Base-by-base conservation (phyloP, 2,888 invertebrate species). In the Ditylenchus weischeri region DNA sequence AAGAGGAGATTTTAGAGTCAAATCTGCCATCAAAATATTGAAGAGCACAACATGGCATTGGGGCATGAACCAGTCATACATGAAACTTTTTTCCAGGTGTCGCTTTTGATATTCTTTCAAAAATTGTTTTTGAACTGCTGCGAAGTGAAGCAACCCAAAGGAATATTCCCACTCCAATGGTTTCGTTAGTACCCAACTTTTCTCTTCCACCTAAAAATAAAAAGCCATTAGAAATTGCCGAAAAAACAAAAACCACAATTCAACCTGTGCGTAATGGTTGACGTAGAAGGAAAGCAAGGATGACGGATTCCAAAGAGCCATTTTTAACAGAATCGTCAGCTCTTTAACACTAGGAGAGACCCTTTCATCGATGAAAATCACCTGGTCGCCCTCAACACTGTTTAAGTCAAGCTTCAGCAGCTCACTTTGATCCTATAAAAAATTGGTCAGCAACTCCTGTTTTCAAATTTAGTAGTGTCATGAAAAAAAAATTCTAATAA, bases 351-450 rank as follows among this genome's bases (percentile, higher is more conserved):
- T 54, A 8, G 23, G 23, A 29, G 29, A 54, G 18, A 23, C 29
- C 18, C 57, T 54, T 29, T 54, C 57, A 10, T 54, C 57, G 10
- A 54, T 29, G 10, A 54, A 54, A 23, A 54, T 18, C 8, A 54
- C 10, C 2, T 29, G 29, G 29, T 54, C 29, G 7, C 10, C 10
- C 7, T 23, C 23, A 54, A 54, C 18, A 5, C 2, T 2, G 23
- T 10, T 23, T 29, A 54, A 23, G 7, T 54, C 57, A 54, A 54
- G 23, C 10, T 29, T 54, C 18, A 54, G 29, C 57, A 54, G 23
- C 18, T 29, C 57, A 29, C 57, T 54, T 54, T 54, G 23, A 8
- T 54, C 29, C 57, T 54, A 54, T 29, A 54, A 54, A 54, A 15
- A 54, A 8, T 54, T 29, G 43, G 15, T 10, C 43, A 8, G 43